Conservation (phyloP, 2,888 invertebrate genomes). For the Cabera pusaria region DNA sequence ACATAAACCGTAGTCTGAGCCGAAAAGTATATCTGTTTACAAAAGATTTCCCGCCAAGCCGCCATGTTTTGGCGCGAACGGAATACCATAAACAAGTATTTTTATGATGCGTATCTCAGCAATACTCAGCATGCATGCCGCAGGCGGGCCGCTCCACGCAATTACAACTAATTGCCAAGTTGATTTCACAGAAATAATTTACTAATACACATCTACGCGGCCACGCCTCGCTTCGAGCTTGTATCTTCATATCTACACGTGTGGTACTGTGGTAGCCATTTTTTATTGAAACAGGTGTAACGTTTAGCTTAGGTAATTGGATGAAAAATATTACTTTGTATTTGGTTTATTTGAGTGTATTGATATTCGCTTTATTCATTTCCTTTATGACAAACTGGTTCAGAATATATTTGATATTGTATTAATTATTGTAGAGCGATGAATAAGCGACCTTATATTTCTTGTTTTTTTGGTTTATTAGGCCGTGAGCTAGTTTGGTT, state of each 20-base stretch:
- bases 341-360: too few species aligned
- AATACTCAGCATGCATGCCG: constrained; percentile 31
- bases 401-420: too few species aligned
- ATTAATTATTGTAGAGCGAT: too few species aligned
- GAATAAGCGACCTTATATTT: too few species aligned
- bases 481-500: too few species aligned
- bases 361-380: too few species aligned
- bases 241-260: constrained; percentile 29
- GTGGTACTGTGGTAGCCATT: constrained; percentile 24
- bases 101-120: constrained; percentile 34
- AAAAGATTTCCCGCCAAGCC: not conserved
- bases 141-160: constrained; percentile 33
- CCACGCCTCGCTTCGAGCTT: constrained; percentile 38
- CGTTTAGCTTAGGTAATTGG: too few species aligned
- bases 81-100: constrained; percentile 22
- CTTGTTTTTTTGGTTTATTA: too few species aligned
- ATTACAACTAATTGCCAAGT: constrained; percentile 55
- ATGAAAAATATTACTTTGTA: too few species aligned
- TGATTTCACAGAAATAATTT: constrained; percentile 52
- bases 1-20: too few species aligned
- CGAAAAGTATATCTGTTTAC: too few species aligned
- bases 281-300: constrained; percentile 11
- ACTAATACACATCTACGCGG: constrained; percentile 43
- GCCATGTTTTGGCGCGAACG: constrained; percentile 1
- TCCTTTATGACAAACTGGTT: too few species aligned